Evolutionary conservation across 2,113 vertebrate species (phyloP).

Genomic region (Protobothrops flavoviridis): DNA sequence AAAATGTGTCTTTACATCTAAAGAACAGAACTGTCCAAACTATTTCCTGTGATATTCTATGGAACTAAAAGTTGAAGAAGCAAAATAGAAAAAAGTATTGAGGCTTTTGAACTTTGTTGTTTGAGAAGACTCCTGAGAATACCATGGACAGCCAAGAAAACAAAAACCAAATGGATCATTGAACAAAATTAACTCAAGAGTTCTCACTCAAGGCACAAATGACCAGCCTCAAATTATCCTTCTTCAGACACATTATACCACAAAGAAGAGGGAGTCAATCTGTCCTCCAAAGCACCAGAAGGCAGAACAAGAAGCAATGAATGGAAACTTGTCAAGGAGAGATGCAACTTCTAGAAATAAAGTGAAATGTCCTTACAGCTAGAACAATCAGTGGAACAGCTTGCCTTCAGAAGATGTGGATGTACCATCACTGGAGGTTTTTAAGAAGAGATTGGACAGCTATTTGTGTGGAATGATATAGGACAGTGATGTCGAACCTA

Average conservation of each 20-base stretch:
- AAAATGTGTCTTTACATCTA: neutral
- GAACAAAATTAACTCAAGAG: neutral
- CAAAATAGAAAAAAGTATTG: neutral
- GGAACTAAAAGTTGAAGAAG: neutral
- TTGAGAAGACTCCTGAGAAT: neutral
- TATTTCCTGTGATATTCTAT: neutral
- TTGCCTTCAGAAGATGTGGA: too few species aligned
- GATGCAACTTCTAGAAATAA: too few species aligned
- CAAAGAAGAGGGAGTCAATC: too few species aligned
- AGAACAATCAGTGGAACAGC: too few species aligned
- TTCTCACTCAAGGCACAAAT: neutral
- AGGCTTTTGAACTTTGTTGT: neutral
- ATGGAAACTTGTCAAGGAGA: too few species aligned
- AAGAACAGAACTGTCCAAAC: neutral
- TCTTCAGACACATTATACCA: neutral
- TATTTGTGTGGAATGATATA: too few species aligned
- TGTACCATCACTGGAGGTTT: too few species aligned
- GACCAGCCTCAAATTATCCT: neutral
- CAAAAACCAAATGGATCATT: neutral
- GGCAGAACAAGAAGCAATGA: too few species aligned
- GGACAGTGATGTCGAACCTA: too few species aligned
- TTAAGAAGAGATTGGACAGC: too few species aligned
- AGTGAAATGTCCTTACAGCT: too few species aligned
- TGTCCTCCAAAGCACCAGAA: too few species aligned
- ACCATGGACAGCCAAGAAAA: neutral